A percentile compares a stretch with the other conserved stretches of the same genome.
Conservation (phyloP, 2,888 invertebrate genomes). For the Axea sp. region DNA sequence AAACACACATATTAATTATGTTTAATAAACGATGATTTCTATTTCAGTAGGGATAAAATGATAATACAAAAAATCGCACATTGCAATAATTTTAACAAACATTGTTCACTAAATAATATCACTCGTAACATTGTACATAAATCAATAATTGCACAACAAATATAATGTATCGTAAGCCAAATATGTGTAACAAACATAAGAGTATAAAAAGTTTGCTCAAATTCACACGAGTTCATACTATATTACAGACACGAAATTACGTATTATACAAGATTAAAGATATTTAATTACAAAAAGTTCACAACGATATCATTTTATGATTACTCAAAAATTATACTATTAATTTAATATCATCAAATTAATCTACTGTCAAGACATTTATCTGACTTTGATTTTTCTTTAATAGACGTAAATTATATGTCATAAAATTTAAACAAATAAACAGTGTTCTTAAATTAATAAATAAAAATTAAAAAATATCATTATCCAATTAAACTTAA, state of each 20-base stretch:
- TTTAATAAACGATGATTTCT: no score
- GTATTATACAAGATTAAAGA: conserved; percentile 26
- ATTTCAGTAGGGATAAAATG: no score
- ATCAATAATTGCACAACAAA: conserved; percentile 41
- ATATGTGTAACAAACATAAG: conserved; percentile 11
- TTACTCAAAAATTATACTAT: background rate
- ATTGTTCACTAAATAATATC: conserved; percentile 33
- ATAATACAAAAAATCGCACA: no score
- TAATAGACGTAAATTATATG: no score
- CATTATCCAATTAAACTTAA: background rate
- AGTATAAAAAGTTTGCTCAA: conserved; percentile 6
- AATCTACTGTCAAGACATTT: no score
- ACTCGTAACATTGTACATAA: conserved; percentile 29
- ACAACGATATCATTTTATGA: background rate
- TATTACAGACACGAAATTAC: conserved; percentile 31
- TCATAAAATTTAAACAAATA: no score
- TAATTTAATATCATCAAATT: no score
- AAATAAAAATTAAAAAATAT: no score
- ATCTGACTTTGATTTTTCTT: no score
- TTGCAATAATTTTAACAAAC: conserved; percentile 20
- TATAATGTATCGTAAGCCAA: conserved; percentile 25
- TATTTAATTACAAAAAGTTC: conserved; percentile 12
- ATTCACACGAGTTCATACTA: conserved; percentile 19
- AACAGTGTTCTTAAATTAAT: no score
- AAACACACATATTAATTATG: no score